Percentiles rank a stretch among this genome's conserved stretches.
Evolutionary conservation across 2,113 vertebrate genomes (phyloP).

Genomic region (Eurypyga helias): DNA sequence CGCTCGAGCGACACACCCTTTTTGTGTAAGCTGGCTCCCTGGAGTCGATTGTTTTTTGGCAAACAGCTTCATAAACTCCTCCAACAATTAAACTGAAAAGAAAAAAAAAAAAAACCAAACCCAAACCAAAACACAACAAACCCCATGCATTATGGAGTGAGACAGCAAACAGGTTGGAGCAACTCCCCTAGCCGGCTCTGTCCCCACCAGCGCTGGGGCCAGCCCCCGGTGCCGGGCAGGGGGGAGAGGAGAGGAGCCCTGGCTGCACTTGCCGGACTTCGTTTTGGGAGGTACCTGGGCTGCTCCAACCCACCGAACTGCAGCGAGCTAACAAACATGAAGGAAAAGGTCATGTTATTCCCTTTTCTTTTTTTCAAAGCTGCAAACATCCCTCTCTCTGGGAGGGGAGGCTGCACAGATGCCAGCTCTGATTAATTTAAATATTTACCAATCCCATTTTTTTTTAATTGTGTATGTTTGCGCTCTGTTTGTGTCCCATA

Average conservation of each 20-base stretch:
- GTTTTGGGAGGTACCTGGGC: slow-evolving; percentile 12
- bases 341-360: slow-evolving; percentile 67
- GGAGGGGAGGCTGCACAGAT: slow-evolving; percentile 63
- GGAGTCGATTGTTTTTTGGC: slow-evolving; percentile 81
- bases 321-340: slow-evolving; percentile 36
- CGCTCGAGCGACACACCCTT: slow-evolving; percentile 77
- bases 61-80: slow-evolving; percentile 78
- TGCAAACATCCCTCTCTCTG: slow-evolving; percentile 61
- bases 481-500: slow-evolving; percentile 79
- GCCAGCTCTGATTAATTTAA: slow-evolving; percentile 71
- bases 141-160: not conserved
- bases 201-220: not conserved
- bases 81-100: slow-evolving; percentile 74
- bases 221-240: not conserved
- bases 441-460: slow-evolving; percentile 74
- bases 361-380: slow-evolving; percentile 40
- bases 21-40: slow-evolving; percentile 81
- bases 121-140: slow-evolving; percentile 6
- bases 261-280: not conserved
- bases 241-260: not conserved
- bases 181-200: not conserved
- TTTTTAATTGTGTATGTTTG: slow-evolving; percentile 75
- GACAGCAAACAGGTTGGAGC: slow-evolving; percentile 39
- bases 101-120: slow-evolving; percentile 9
- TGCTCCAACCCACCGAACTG: slow-evolving; percentile 27